Base-by-base conservation (phyloP, 1,140 invertebrate genomes). In the Drosophila arawakana region DNA sequence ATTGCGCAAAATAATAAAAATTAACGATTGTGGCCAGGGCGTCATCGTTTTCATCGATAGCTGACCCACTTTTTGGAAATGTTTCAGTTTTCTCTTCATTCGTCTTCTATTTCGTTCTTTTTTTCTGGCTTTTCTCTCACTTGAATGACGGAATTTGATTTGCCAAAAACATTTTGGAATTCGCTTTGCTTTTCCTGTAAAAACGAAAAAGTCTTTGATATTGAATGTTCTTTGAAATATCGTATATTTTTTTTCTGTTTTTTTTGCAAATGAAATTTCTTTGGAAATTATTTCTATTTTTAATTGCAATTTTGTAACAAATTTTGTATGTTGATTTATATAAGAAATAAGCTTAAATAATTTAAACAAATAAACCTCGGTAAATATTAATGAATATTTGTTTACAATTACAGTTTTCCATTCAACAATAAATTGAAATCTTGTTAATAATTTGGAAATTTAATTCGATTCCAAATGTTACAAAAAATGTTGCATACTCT, bases 401-500 rank as follows among this genome's bases (percentile, higher is more conserved):
- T 30, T 54, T 10, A 54, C 25, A 8, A 13, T 35, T 13, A 54
- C 13, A 35, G 8, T 13, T 37, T 15, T 15, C 41, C 13, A 57
- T 25, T 41, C 54, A 39, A 41, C 18, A 43, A 39, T 55, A 21
- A 10, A 18, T 10, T 15, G 6, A 57, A 41, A 41, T 18, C 2
- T 54, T 13, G 10, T 55, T 21, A 15, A 15, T 39, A 15, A 39
- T 55, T 6, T 15, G 21, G 13, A 9, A 57, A 41, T 41, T 57
- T 15, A 41, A 57, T 57, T 41, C 18, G 11, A 34, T 50, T 50
- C 37, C 10, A 41, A 41, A 10, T 41, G 61, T 69, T 41, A 50
- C 37, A 35, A 15, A 65, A 76, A 69, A 15, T 62, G 52, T 46
- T 73, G 80, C 76, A 83, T 83, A 76, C 76, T 82, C 81, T 81